These are phyloP conservation scores for Moxostoma hubbsi DNA, from an alignment of 2,797 vertebrate species.

Conservation along the genomic window DNA sequence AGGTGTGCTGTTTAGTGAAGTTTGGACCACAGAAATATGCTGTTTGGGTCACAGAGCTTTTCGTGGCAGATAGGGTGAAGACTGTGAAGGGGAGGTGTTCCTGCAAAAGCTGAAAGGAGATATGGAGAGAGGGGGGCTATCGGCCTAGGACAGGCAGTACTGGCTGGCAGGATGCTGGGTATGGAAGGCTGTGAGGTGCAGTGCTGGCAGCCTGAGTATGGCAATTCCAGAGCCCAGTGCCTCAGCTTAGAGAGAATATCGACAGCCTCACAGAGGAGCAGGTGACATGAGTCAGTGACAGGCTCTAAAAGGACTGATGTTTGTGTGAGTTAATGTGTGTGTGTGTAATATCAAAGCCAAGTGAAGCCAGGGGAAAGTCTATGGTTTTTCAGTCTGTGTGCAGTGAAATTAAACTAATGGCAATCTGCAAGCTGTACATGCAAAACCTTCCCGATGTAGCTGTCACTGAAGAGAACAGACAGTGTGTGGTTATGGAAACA, in stretches of 20 bases:
- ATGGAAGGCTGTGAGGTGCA: slow-evolving; percentile 30
- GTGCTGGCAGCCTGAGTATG: slow-evolving; percentile 30
- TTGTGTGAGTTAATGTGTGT: slow-evolving; percentile 4
- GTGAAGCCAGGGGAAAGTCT: background rate
- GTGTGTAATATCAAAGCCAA: slow-evolving; percentile 7
- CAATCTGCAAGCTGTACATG: background rate
- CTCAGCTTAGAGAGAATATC: slow-evolving; percentile 39
- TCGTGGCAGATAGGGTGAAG: slow-evolving; percentile 17
- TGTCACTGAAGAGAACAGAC: slow-evolving; percentile 4
- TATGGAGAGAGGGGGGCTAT: slow-evolving; percentile 36
- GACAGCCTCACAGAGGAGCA: slow-evolving; percentile 29
- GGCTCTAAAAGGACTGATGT: slow-evolving; percentile 19
- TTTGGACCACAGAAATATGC: background rate
- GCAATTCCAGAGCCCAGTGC: slow-evolving; percentile 36
- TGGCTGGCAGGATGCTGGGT: slow-evolving; percentile 22
- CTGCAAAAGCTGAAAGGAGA: slow-evolving; percentile 37
- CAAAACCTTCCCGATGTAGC: background rate
- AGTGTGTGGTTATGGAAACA: background rate
- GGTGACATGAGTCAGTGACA: slow-evolving; percentile 33
- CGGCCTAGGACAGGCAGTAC: slow-evolving; percentile 23
- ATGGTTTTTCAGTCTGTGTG: background rate
- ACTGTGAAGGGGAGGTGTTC: slow-evolving; percentile 12
- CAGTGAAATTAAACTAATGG: slow-evolving; percentile 7
- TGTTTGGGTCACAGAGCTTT: background rate
- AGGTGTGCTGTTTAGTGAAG: background rate